These are phyloP conservation scores for Thecocarcelia acutangulata DNA, from an alignment of 2,888 invertebrate genomes.

Conservation along the genomic window DNA sequence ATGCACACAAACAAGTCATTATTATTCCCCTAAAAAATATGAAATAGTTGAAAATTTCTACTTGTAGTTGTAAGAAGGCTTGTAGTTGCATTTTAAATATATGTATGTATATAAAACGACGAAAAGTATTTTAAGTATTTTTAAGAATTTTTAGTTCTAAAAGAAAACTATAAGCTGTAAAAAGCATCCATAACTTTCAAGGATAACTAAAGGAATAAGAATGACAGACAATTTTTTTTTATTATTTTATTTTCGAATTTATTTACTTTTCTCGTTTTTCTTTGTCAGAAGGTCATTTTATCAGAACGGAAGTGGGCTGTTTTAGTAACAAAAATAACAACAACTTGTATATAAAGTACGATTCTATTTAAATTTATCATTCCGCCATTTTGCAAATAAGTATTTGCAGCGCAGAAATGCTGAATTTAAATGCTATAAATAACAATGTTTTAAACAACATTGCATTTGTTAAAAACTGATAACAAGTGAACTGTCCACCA, in stretches of 20 bases:
- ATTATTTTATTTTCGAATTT: not conserved
- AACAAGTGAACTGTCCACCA: too few species aligned
- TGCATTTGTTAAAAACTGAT: too few species aligned
- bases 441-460: too few species aligned
- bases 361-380: too few species aligned
- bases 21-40: constrained; percentile 49
- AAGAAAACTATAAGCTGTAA: constrained; percentile 6
- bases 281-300: constrained; percentile 28
- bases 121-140: constrained; percentile 42
- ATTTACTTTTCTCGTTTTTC: not conserved
- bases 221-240: constrained; percentile 8
- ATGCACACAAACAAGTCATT: constrained; percentile 31
- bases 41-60: constrained; percentile 41
- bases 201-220: constrained; percentile 12
- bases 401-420: too few species aligned
- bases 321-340: not conserved
- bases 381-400: too few species aligned
- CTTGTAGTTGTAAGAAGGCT: constrained; percentile 11
- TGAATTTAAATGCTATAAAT: too few species aligned
- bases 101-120: not conserved
- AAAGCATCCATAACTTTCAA: constrained; percentile 37
- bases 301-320: not conserved
- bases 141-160: constrained; percentile 6
- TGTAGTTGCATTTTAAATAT: constrained; percentile 21
- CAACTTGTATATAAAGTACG: not conserved